phyloP scores from a whole-genome alignment of 2,888 invertebrate species.

The Cartodere bifasciata region DNA sequence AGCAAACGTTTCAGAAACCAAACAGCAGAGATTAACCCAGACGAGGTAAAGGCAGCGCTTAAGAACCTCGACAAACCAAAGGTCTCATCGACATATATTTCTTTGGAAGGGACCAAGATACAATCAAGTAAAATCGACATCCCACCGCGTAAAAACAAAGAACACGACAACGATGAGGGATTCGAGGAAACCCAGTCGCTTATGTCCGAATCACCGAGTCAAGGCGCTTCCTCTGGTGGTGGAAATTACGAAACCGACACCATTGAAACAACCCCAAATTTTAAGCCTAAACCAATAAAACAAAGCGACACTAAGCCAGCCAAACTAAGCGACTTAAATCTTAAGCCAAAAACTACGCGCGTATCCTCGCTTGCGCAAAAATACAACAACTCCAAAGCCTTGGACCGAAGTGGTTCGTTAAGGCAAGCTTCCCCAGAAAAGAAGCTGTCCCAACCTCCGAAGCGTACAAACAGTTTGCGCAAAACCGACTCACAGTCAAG shows the following conservation, averaged over 20 bases:
- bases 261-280: conserved; percentile 20
- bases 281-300: conserved; percentile 2
- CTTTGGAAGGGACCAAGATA: conserved; percentile 17
- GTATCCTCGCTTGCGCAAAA: background rate
- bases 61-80: conserved; percentile 30
- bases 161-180: conserved; percentile 78
- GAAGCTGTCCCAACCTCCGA: background rate
- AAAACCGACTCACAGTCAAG: conserved; percentile 30
- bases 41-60: conserved; percentile 57
- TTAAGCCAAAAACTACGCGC: conserved; percentile 1
- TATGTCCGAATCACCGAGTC: conserved; percentile 75
- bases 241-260: conserved; percentile 41
- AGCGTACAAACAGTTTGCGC: conserved; percentile 28
- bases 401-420: background rate
- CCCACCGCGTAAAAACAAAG: conserved; percentile 32
- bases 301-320: too few relatives aligned
- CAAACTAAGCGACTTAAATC: too few relatives aligned
- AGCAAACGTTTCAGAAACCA: conserved; percentile 40
- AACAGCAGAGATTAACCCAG: conserved; percentile 57
- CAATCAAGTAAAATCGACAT: conserved; percentile 26
- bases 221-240: conserved; percentile 66
- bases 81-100: conserved; percentile 16
- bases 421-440: background rate
- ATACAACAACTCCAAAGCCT: background rate
- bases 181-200: conserved; percentile 84